A percentile compares a stretch with the other conserved stretches of the same genome.
These are phyloP conservation scores for Misgurnus anguillicaudatus DNA, from an alignment of 2,113 vertebrate genomes.

Conservation along the genomic window DNA sequence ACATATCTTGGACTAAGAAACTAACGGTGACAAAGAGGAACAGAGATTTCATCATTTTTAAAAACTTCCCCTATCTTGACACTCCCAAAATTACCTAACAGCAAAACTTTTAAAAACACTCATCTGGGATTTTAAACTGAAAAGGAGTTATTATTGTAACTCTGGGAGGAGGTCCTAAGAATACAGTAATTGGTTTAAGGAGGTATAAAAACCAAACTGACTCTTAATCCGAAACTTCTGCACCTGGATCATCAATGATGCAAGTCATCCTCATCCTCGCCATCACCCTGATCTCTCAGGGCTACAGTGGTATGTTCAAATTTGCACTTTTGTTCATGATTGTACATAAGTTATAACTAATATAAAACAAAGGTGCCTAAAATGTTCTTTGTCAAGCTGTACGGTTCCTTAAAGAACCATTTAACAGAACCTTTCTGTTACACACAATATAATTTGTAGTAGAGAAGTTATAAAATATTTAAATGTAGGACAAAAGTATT, in stretches of 20 bases:
- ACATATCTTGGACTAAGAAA: not conserved
- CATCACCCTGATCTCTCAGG: constrained; percentile 61
- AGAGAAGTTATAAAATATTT: too few species aligned
- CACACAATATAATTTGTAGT: too few species aligned
- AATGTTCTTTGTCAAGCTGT: too few species aligned
- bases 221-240: constrained; percentile 2
- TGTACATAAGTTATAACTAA: not conserved
- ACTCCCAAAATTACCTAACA: not conserved
- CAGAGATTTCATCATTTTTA: not conserved
- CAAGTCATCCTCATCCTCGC: constrained; percentile 59
- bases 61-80: not conserved
- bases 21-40: not conserved
- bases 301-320: constrained; percentile 68
- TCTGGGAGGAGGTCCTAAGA: constrained; percentile 26
- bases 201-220: constrained; percentile 58
- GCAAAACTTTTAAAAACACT: not conserved
- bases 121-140: not conserved
- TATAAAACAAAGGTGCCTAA: too few species aligned
- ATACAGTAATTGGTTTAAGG: not conserved
- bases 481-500: too few species aligned
- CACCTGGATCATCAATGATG: constrained; percentile 33
- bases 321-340: not conserved
- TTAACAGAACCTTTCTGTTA: too few species aligned
- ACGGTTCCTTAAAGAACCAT: too few species aligned
- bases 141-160: not conserved